Evolutionary conservation across 92 coral and sea anemone species (phyloP).

Genomic region (Parazoanthus atlanticus): DNA sequence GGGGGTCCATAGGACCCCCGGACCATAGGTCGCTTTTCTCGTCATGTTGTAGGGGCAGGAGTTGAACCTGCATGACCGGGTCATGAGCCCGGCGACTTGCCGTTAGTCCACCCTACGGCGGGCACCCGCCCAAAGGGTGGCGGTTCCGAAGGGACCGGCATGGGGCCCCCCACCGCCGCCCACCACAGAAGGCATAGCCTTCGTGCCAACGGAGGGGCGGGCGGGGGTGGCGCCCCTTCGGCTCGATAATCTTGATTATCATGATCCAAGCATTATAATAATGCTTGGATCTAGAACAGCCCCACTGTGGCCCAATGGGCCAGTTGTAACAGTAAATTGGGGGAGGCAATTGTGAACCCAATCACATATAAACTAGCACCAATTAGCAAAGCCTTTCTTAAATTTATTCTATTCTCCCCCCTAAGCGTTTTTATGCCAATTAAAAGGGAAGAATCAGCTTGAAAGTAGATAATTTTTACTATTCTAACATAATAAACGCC

Average conservation of each 20-base stretch:
- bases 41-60: conserved; percentile 80
- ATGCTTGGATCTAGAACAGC: conserved; percentile 51
- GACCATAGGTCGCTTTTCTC: neutral
- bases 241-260: conserved; percentile 26
- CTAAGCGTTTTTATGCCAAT: conserved; percentile 67
- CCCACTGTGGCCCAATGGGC: conserved; percentile 74
- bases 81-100: conserved; percentile 90
- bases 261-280: neutral
- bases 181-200: too few relatives aligned
- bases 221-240: conserved; percentile 37
- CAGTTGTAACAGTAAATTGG: conserved; percentile 66
- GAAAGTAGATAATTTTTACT: conserved; percentile 78
- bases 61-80: conserved; percentile 91
- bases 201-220: too few relatives aligned
- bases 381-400: conserved; percentile 74
- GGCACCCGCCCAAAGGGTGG: too few relatives aligned
- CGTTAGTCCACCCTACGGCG: conserved; percentile 79
- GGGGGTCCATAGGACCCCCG: neutral
- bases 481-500: conserved; percentile 90
- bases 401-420: conserved; percentile 69
- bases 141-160: too few relatives aligned
- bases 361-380: conserved; percentile 71
- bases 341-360: conserved; percentile 72
- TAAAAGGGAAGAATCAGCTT: conserved; percentile 62
- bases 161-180: conserved; percentile 17